phyloP scores from a whole-genome alignment of 2,888 invertebrate genomes.

The Ormyrus thymus region DNA sequence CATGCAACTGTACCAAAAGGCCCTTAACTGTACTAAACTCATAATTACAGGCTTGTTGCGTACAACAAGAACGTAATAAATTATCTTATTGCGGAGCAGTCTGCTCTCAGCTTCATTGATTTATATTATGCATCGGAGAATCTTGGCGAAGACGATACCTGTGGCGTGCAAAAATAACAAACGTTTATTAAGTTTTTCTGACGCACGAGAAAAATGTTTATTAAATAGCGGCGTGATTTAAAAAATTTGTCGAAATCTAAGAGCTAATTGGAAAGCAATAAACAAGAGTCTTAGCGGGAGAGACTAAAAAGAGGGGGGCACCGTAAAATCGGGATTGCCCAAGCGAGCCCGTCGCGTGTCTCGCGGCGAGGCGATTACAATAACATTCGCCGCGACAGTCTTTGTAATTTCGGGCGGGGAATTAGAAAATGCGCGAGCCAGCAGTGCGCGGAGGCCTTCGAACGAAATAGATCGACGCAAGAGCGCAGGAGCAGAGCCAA shows the following conservation, averaged over 20 bases:
- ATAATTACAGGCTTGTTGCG: conserved; percentile 46
- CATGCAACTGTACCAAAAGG: conserved; percentile 28
- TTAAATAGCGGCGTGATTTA: no score
- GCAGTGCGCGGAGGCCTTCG: conserved; percentile 23
- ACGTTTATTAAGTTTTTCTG: neutral
- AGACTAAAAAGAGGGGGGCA: conserved; percentile 1
- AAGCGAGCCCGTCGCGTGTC: conserved; percentile 21
- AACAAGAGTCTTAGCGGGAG: neutral
- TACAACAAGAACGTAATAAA: conserved; percentile 49
- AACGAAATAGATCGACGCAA: conserved; percentile 44
- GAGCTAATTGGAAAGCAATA: no score
- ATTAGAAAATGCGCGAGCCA: conserved; percentile 22
- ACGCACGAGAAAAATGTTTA: neutral
- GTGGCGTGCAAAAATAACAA: neutral
- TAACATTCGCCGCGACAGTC: conserved; percentile 27
- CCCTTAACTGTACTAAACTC: conserved; percentile 43
- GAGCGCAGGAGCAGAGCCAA: neutral
- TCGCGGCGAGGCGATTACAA: neutral
- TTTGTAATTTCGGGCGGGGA: neutral
- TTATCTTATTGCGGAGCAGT: conserved; percentile 46
- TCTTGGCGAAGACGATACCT: conserved; percentile 23
- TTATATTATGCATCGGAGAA: conserved; percentile 47
- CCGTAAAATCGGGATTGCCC: conserved; percentile 25
- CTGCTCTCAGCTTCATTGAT: conserved; percentile 43
- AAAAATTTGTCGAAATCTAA: no score